phyloP scores from a whole-genome alignment of 2,888 invertebrate species.

The Drosophila histrio region DNA sequence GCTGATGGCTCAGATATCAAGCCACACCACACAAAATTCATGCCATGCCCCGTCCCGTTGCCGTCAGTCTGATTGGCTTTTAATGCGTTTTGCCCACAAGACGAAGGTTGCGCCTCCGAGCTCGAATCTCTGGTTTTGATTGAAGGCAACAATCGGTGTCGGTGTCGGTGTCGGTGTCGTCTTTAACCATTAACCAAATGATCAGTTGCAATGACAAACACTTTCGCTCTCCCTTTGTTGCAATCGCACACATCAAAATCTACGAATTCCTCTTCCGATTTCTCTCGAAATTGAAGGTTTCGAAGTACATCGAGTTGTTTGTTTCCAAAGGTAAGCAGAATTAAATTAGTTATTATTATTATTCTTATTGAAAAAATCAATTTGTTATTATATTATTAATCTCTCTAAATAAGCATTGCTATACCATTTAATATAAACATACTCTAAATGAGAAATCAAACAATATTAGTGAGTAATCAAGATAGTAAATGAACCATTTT shows the following conservation, averaged over 20 bases:
- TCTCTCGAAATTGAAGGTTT: background rate
- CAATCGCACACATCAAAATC: conserved; percentile 50
- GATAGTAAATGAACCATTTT: background rate
- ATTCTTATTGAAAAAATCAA: background rate
- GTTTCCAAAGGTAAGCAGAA: background rate
- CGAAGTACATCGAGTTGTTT: background rate
- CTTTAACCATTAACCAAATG: conserved; percentile 66
- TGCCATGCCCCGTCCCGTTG: background rate
- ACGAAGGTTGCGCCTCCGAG: conserved; percentile 33
- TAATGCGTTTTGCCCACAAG: conserved; percentile 63
- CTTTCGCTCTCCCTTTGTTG: conserved; percentile 62
- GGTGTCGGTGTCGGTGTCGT: conserved; percentile 39
- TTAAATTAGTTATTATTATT: background rate
- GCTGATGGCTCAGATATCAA: conserved; percentile 61
- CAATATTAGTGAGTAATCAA: background rate
- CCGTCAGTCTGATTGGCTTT: conserved; percentile 68
- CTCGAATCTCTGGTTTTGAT: background rate
- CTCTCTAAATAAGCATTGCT: background rate
- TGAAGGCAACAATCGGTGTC: conserved; percentile 40
- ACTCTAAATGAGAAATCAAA: background rate
- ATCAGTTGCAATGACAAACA: conserved; percentile 61
- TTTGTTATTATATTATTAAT: background rate
- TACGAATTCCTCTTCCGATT: conserved; percentile 10
- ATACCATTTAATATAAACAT: background rate
- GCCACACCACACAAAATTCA: conserved; percentile 18